A percentile compares a stretch with the other conserved stretches of the same genome.
Evolutionary conservation across 2,797 vertebrate genomes (phyloP).

Genomic region (Centropyge bicolor): DNA sequence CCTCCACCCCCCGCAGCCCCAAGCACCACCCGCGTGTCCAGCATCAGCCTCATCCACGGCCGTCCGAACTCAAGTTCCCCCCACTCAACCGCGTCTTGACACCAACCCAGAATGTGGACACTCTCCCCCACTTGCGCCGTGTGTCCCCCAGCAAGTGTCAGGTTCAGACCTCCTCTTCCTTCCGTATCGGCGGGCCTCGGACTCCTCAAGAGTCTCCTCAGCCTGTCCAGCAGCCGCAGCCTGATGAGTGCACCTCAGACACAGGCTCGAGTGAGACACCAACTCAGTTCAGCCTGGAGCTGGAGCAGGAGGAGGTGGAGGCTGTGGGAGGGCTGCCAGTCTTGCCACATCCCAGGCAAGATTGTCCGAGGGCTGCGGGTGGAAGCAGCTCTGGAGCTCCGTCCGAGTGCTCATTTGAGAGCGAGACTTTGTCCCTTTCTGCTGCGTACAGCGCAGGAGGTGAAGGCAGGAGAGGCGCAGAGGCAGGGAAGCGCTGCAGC

Average conservation of each 20-base stretch:
- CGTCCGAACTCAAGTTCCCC: conserved; percentile 89
- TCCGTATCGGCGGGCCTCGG: conserved; percentile 85
- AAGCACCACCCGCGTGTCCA: conserved; percentile 85
- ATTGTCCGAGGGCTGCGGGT: conserved; percentile 11
- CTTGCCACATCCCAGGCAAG: conserved; percentile 36
- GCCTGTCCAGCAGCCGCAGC: conserved; percentile 37
- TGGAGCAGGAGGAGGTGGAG: conserved; percentile 73
- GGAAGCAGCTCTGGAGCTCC: conserved; percentile 85
- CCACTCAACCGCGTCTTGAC: conserved; percentile 89
- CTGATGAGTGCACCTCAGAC: conserved; percentile 80
- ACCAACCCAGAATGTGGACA: conserved; percentile 90
- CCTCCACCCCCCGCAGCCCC: conserved; percentile 79
- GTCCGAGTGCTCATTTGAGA: conserved; percentile 86
- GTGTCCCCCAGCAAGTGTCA: conserved; percentile 93
- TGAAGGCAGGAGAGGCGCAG: conserved; percentile 34
- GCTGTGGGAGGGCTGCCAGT: conserved; percentile 29
- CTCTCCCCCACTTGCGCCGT: conserved; percentile 90
- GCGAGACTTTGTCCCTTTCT: conserved; percentile 81
- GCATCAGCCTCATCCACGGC: conserved; percentile 83
- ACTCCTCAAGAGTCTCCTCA: conserved; percentile 74
- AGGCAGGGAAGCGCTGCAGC: conserved; percentile 69
- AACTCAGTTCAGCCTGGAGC: conserved; percentile 84
- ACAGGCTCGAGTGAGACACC: conserved; percentile 84
- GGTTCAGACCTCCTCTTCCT: conserved; percentile 91
- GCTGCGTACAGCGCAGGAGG: conserved; percentile 60